These are phyloP conservation scores for Tinea semifulvella DNA, from an alignment of 2,888 invertebrate genomes.

Conservation along the genomic window DNA sequence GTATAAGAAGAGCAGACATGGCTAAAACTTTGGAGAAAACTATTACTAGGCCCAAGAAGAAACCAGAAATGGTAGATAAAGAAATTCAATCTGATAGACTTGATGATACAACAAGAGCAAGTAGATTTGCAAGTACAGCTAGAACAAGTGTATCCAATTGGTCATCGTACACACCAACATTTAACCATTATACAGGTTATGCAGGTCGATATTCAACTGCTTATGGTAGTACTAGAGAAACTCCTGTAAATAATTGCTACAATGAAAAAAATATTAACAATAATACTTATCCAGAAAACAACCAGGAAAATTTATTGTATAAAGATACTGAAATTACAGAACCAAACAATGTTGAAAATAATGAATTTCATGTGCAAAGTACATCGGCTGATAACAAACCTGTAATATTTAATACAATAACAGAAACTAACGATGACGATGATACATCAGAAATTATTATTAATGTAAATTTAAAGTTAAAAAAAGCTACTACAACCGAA, in stretches of 20 bases:
- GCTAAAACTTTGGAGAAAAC: slow-evolving; percentile 78
- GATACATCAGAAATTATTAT: slow-evolving; percentile 54
- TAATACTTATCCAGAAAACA: slow-evolving; percentile 15
- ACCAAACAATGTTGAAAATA: slow-evolving; percentile 17
- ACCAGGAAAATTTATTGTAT: slow-evolving; percentile 1
- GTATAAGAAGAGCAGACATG: slow-evolving; percentile 75
- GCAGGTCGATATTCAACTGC: slow-evolving; percentile 59
- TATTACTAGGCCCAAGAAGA: slow-evolving; percentile 65
- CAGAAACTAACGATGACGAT: slow-evolving; percentile 37
- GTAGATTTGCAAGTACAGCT: slow-evolving; percentile 68
- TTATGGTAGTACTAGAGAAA: slow-evolving; percentile 46
- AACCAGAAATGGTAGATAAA: slow-evolving; percentile 70
- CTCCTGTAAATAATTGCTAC: slow-evolving; percentile 30
- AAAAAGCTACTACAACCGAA: slow-evolving; percentile 41
- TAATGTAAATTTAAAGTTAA: slow-evolving; percentile 56
- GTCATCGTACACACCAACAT: slow-evolving; percentile 67
- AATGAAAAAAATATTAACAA: slow-evolving; percentile 29
- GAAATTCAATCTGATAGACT: slow-evolving; percentile 78
- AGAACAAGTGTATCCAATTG: slow-evolving; percentile 69
- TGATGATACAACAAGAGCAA: slow-evolving; percentile 73
- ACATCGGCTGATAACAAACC: slow-evolving; percentile 32
- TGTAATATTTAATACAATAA: slow-evolving; percentile 23
- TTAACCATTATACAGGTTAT: slow-evolving; percentile 49
- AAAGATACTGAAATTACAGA: slow-evolving; percentile 17
- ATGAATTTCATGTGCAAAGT: slow-evolving; percentile 18